Evolutionary conservation across 2,888 invertebrate species (phyloP), one percentile per base, ranked within the genome.

Genomic region (Dynastes tityus): DNA sequence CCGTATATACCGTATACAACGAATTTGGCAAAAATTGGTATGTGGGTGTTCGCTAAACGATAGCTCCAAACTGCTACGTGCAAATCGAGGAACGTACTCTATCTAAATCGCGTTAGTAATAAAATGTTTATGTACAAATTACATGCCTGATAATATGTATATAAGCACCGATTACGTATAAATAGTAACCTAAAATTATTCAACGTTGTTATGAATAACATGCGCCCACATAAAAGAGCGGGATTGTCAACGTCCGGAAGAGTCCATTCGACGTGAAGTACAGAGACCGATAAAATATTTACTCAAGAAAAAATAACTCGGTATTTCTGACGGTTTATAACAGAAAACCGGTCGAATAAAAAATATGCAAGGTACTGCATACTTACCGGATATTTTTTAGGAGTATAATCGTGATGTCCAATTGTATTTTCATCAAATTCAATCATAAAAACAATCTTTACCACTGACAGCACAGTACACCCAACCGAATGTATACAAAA

Each of bases 361-460:
- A 80, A 81, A 79, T 77, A 78, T 80, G 85, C 85, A 85, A 83
- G 80, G 80, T 37, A 67, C 49, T 53, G 58, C 79, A 78, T 84
- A 93, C 94, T 93, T 90, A 94, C 94, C 91, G 91, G 91, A 91
- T 92, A 92, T 91, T 92, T 93, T 90, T 90, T 91, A 84, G 89
- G 87, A 89, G 91, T 91, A 89, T 91, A 91, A 91, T 92, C 91
- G 90, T 91, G 91, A 90, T 92, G 93, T 91, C 92, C 91, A 87
- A 90, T 89, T 85, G 92, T 91, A 91, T 91, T 93, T 91, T 92
- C 93, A 91, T 92, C 91, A 90, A 93, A 91, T 91, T 94, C 92
- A 90, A 92, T 92, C 92, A 92, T 93, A 85, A 86, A 87, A 86
- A 85, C 83, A 83, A 84, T 85, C 83, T 86, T 86, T 85, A 84